These are phyloP conservation scores for Bedellia somnulentella DNA, from an alignment of 2,888 invertebrate genomes.

Conservation along the genomic window DNA sequence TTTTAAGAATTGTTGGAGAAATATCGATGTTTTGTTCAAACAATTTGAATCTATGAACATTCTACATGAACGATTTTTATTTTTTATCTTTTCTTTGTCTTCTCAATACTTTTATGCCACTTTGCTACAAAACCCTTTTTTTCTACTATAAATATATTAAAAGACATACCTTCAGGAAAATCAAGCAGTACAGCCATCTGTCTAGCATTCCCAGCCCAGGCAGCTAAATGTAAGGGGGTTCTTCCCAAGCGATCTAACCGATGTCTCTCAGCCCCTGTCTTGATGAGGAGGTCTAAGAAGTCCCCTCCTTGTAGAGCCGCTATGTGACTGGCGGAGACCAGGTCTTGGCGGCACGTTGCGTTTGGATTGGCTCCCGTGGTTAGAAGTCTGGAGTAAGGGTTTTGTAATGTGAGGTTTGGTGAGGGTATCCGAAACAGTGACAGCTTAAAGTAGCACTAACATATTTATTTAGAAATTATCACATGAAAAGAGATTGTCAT, in stretches of 20 bases:
- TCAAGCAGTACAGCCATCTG: slow-evolving; percentile 42
- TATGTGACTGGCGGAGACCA: slow-evolving; percentile 45
- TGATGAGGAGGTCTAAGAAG: slow-evolving; percentile 33
- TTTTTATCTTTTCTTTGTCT: no score
- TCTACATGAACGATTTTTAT: no score
- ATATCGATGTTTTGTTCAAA: no score
- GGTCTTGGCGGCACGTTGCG: slow-evolving; percentile 43
- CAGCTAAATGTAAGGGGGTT: slow-evolving; percentile 50
- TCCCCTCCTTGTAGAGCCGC: slow-evolving; percentile 42
- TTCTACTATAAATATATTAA: no score
- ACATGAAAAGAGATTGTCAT: no score
- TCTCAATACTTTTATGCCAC: no score
- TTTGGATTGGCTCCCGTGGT: slow-evolving; percentile 49
- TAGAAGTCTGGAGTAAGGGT: slow-evolving; percentile 45
- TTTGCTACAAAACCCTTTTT: no score
- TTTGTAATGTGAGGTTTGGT: neutral
- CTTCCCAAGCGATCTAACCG: slow-evolving; percentile 40
- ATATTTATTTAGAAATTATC: no score
- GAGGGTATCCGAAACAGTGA: neutral
- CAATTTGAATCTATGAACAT: no score
- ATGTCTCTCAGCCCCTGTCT: slow-evolving; percentile 40
- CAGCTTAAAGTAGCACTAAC: no score
- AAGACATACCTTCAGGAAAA: slow-evolving; percentile 35
- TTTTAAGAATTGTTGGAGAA: no score
- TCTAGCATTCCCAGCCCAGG: slow-evolving; percentile 40